phyloP scores from a whole-genome alignment of 2,113 vertebrate genomes.

The Oreamnos americanus region DNA sequence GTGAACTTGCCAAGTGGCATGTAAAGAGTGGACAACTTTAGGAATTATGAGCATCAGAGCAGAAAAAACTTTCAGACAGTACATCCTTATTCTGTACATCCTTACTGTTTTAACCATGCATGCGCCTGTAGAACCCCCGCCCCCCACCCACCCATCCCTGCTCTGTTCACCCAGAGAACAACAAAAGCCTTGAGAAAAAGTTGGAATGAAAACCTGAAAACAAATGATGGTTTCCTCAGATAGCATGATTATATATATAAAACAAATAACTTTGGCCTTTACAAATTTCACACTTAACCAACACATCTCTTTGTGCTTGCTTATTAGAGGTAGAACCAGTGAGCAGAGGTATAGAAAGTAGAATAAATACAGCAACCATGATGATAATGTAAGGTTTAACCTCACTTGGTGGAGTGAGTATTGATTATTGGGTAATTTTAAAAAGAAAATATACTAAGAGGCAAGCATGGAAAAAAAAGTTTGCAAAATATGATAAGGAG shows the following conservation, averaged over 20 bases:
- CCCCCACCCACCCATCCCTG: too few species aligned
- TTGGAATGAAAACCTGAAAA: background rate
- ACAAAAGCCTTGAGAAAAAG: background rate
- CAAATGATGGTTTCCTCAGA: background rate
- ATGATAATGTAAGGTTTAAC: background rate
- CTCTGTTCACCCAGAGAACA: background rate
- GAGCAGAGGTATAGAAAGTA: background rate
- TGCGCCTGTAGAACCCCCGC: rapidly evolving
- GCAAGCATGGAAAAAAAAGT: background rate
- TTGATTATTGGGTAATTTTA: background rate
- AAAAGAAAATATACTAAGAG: background rate
- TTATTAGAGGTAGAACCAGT: background rate
- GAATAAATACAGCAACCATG: background rate
- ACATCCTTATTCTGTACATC: background rate
- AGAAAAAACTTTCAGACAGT: background rate
- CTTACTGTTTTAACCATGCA: background rate
- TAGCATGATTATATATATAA: background rate
- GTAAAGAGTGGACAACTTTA: background rate
- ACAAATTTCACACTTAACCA: background rate
- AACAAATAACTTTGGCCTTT: background rate
- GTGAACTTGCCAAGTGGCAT: background rate
- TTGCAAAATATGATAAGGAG: background rate
- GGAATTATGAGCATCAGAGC: background rate
- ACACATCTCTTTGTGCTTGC: background rate
- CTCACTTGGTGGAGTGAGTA: background rate